phyloP scores from a whole-genome alignment of 2,888 invertebrate species.

The Eupeodes latifasciatus region DNA sequence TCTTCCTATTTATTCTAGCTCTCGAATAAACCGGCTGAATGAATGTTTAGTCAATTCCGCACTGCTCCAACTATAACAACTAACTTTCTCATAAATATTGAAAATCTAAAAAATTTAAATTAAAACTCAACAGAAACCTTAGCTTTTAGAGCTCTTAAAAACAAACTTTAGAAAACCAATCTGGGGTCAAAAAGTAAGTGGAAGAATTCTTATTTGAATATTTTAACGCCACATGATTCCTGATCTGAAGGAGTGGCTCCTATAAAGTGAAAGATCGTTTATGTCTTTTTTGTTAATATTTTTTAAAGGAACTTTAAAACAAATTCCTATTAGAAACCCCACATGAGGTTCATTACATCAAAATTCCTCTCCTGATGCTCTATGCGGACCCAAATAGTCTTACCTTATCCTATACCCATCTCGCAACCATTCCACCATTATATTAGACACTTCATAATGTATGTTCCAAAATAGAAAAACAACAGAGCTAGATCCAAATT shows the following conservation, averaged over 20 bases:
- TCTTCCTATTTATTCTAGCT: too few species aligned
- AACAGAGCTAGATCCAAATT: slow-evolving; percentile 70
- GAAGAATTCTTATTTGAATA: too few species aligned
- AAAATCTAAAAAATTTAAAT: too few species aligned
- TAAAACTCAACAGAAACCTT: too few species aligned
- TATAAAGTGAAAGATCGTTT: slow-evolving; percentile 47
- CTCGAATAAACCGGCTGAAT: too few species aligned
- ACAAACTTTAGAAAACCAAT: too few species aligned
- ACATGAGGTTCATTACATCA: slow-evolving; percentile 51
- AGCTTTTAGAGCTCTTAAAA: too few species aligned
- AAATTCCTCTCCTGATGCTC: slow-evolving; percentile 50
- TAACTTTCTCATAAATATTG: too few species aligned
- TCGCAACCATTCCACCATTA: slow-evolving; percentile 14
- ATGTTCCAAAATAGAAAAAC: slow-evolving; percentile 35
- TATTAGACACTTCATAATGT: slow-evolving; percentile 22
- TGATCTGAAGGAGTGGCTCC: slow-evolving; percentile 32
- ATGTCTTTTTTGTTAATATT: not conserved
- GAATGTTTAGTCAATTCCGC: too few species aligned
- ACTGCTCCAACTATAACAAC: too few species aligned
- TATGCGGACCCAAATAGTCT: not conserved
- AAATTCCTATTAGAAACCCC: slow-evolving; percentile 44
- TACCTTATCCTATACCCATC: slow-evolving; percentile 41
- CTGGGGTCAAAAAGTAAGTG: too few species aligned
- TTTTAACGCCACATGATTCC: slow-evolving; percentile 17
- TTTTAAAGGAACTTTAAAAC: slow-evolving; percentile 22